phyloP scores from a whole-genome alignment of 2,888 invertebrate species.

The Aradus depressus region DNA sequence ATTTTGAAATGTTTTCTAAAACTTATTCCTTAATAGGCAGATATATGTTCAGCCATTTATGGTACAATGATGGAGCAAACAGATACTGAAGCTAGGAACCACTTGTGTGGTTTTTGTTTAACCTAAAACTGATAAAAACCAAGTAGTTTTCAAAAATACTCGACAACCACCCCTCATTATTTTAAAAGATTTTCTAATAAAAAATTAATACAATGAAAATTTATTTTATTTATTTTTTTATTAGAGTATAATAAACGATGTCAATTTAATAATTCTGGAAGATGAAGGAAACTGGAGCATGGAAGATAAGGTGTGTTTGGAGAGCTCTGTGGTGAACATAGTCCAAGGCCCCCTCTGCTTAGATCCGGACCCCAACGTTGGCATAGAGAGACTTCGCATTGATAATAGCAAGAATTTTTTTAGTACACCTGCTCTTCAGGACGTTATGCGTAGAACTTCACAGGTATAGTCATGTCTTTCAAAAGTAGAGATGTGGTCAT shows the following conservation, averaged over 20 bases:
- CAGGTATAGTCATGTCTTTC: conserved; percentile 38
- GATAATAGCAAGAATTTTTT: conserved; percentile 63
- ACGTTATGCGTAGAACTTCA: conserved; percentile 66
- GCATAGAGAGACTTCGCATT: conserved; percentile 59
- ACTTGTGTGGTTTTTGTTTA: not conserved
- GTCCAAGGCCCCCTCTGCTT: conserved; percentile 79
- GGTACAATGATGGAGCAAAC: no score
- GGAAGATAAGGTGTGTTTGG: conserved; percentile 65
- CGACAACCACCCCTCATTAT: not conserved
- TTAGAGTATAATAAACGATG: conserved; percentile 53
- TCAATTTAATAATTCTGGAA: conserved; percentile 43
- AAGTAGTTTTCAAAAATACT: not conserved
- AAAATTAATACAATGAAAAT: conserved; percentile 23
- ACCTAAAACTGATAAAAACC: not conserved
- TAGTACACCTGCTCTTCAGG: conserved; percentile 59
- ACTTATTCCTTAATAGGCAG: no score
- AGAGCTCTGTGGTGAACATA: conserved; percentile 74
- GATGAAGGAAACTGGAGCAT: conserved; percentile 50
- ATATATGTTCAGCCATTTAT: no score
- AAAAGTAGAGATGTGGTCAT: not conserved
- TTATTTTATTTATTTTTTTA: conserved; percentile 29
- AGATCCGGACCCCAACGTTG: conserved; percentile 75
- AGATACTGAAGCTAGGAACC: no score
- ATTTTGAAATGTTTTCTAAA: no score
- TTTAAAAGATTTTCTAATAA: no score